Conservation (phyloP, 2,797 vertebrate species). For the Lindbergichthys nudifrons region DNA sequence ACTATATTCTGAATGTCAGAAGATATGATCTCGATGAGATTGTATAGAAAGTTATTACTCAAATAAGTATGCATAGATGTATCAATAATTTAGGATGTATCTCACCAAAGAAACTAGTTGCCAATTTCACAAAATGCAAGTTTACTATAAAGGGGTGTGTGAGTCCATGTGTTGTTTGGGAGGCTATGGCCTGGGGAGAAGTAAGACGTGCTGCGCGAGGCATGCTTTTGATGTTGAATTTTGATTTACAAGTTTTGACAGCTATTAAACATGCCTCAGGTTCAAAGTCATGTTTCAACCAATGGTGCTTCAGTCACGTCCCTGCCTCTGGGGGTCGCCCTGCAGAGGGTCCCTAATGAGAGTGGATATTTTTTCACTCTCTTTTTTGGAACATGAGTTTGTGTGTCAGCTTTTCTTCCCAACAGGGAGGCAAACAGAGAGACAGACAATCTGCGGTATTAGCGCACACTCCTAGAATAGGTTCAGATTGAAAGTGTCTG, state of each 20-base stretch:
- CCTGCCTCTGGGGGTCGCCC: constrained; percentile 22
- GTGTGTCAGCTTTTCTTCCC: constrained; percentile 25
- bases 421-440: constrained; percentile 12
- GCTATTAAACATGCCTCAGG: constrained; percentile 61
- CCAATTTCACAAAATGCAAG: background rate
- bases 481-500: constrained; percentile 33
- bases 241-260: constrained; percentile 64
- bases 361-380: background rate
- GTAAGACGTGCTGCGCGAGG: constrained; percentile 3
- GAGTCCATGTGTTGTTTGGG: background rate
- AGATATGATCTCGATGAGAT: too few species aligned
- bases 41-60: background rate
- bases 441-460: constrained; percentile 4
- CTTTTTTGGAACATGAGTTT: constrained; percentile 27
- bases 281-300: constrained; percentile 58
- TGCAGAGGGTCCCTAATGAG: constrained; percentile 55
- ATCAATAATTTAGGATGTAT: background rate
- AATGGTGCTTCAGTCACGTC: constrained; percentile 36
- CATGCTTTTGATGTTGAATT: constrained; percentile 42
- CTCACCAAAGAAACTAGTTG: background rate
- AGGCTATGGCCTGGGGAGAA: constrained; percentile 1
- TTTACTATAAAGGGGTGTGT: background rate
- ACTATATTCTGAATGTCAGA: background rate
- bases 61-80: background rate
- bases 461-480: constrained; percentile 2